Evolutionary conservation across 2,888 invertebrate genomes (phyloP).

Genomic region (Plagiodera versicolora): DNA sequence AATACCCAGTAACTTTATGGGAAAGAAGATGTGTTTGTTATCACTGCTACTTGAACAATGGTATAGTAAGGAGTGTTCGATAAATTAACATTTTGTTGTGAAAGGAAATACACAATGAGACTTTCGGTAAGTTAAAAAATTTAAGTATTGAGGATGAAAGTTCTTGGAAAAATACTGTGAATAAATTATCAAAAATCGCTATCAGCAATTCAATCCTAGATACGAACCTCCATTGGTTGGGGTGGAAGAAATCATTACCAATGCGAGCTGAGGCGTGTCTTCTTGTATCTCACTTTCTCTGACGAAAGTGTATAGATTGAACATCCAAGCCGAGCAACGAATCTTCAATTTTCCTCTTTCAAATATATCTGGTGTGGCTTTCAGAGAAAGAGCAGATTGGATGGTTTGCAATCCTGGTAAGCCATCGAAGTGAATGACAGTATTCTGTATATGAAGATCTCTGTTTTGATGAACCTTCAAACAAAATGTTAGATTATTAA

Average conservation of each 20-base stretch:
- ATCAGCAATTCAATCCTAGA: background rate
- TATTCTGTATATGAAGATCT: slow-evolving; percentile 43
- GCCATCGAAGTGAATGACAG: slow-evolving; percentile 45
- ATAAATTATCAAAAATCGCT: too few relatives aligned
- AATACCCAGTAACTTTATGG: too few relatives aligned
- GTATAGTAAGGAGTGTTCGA: too few relatives aligned
- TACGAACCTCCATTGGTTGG: slow-evolving; percentile 45
- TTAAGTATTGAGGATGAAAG: too few relatives aligned
- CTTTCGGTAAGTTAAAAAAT: too few relatives aligned
- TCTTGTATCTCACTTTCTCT: slow-evolving; percentile 49
- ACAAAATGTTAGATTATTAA: slow-evolving; percentile 14
- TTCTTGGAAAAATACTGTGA: too few relatives aligned
- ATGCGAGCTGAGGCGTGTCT: slow-evolving; percentile 49
- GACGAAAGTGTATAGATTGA: slow-evolving; percentile 46
- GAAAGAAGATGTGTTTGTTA: too few relatives aligned
- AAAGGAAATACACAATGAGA: too few relatives aligned
- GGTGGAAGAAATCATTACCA: slow-evolving; percentile 50
- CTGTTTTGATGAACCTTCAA: slow-evolving; percentile 27
- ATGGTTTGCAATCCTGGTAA: slow-evolving; percentile 47
- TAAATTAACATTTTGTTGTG: too few relatives aligned
- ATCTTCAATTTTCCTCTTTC: slow-evolving; percentile 49
- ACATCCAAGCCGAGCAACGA: slow-evolving; percentile 50
- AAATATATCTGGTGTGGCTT: slow-evolving; percentile 48
- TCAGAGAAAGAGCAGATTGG: slow-evolving; percentile 47
- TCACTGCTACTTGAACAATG: too few relatives aligned